These are phyloP conservation scores for Platyrinchus mystaceus DNA, from an alignment of 2,797 vertebrate genomes.

Conservation along the genomic window DNA sequence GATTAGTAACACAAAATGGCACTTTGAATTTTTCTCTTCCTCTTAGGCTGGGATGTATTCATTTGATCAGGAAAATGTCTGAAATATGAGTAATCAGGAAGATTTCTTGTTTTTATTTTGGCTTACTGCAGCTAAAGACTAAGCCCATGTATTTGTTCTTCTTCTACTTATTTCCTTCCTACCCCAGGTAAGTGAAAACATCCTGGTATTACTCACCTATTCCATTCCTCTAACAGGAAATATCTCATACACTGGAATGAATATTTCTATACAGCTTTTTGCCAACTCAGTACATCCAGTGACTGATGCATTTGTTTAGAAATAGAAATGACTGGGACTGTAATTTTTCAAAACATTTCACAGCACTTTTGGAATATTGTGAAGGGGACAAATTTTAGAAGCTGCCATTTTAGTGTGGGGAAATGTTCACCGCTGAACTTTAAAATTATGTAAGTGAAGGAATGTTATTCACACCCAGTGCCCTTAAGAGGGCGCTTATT, in stretches of 20 bases:
- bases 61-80: neutral
- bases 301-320: neutral
- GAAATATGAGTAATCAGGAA: neutral
- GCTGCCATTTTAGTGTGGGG: neutral
- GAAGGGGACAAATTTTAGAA: neutral
- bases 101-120: neutral
- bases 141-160: neutral
- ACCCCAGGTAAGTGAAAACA: neutral
- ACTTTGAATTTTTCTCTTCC: neutral
- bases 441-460: neutral
- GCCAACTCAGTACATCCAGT: neutral
- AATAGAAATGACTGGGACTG: neutral
- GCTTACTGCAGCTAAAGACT: neutral
- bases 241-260: neutral
- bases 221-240: neutral
- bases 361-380: neutral
- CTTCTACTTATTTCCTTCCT: neutral
- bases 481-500: constrained; percentile 15
- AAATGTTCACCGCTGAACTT: neutral
- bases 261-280: neutral
- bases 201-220: neutral
- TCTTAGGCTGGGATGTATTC: neutral
- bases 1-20: neutral
- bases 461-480: neutral
- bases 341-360: neutral